Evolutionary conservation across 1,140 invertebrate species (phyloP).

Genomic region (Dendrolimus kikuchii): DNA sequence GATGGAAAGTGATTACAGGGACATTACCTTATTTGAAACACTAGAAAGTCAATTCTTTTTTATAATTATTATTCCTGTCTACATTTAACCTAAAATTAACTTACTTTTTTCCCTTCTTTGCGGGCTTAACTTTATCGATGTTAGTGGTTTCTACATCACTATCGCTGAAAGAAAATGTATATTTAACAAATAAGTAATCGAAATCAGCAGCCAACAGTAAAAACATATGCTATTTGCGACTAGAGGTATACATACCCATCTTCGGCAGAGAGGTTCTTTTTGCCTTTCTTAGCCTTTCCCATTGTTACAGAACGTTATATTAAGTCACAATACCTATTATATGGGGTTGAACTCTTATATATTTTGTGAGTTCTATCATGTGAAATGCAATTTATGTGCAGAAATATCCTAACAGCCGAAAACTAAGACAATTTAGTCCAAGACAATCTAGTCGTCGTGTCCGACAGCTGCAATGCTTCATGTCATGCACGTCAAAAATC

Average conservation of each 20-base stretch:
- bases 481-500: background rate
- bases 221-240: constrained; percentile 42
- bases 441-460: constrained; percentile 47
- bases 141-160: constrained; percentile 72
- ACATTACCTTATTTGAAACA: too few species aligned
- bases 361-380: constrained; percentile 64
- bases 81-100: constrained; percentile 30
- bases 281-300: constrained; percentile 81
- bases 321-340: constrained; percentile 56
- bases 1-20: too few species aligned
- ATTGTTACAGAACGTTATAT: constrained; percentile 59
- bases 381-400: constrained; percentile 62
- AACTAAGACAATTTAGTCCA: constrained; percentile 12
- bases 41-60: too few species aligned
- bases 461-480: constrained; percentile 3
- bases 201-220: constrained; percentile 21
- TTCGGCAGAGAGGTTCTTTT: constrained; percentile 76
- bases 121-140: constrained; percentile 57
- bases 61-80: too few species aligned
- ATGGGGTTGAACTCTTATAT: constrained; percentile 43
- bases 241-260: constrained; percentile 73
- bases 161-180: constrained; percentile 63
- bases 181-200: constrained; percentile 8
- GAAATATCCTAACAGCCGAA: constrained; percentile 41
- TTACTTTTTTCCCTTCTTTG: constrained; percentile 64